Evolutionary conservation across 2,113 vertebrate genomes (phyloP).

Genomic region (Aptenodytes forsteri): DNA sequence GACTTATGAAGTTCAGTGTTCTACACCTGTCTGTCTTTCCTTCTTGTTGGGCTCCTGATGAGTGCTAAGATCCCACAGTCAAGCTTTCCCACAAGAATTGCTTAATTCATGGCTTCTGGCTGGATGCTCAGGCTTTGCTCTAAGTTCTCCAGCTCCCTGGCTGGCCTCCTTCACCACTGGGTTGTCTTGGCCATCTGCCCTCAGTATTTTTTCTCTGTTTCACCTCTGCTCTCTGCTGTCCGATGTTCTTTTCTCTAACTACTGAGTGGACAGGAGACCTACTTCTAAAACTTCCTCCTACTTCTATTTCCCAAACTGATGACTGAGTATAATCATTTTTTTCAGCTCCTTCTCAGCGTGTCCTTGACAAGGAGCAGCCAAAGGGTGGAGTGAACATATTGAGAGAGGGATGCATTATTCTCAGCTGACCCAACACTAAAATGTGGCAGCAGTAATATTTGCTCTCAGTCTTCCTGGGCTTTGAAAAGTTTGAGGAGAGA

Average conservation of each 20-base stretch:
- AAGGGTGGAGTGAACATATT: neutral
- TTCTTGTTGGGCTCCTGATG: neutral
- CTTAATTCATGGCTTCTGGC: constrained; percentile 25
- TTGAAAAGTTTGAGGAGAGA: neutral
- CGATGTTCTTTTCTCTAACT: neutral
- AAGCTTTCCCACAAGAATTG: constrained; percentile 22
- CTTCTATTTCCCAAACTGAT: neutral
- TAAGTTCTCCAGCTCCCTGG: neutral
- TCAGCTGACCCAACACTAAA: neutral
- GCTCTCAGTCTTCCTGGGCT: neutral
- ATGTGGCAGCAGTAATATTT: neutral
- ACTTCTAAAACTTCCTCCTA: neutral
- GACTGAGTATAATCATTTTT: neutral
- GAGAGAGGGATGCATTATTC: neutral
- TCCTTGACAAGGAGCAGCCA: neutral
- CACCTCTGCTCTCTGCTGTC: neutral
- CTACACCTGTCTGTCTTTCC: constrained; percentile 39
- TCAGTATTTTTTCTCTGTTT: neutral
- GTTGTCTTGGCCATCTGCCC: neutral
- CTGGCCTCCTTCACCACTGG: neutral
- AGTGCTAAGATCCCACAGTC: neutral
- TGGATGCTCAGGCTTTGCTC: neutral
- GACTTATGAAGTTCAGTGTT: neutral
- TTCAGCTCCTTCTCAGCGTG: neutral
- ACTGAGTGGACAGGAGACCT: neutral